Conservation (phyloP, 2,888 invertebrate genomes). For the Ariolimax columbianus region DNA sequence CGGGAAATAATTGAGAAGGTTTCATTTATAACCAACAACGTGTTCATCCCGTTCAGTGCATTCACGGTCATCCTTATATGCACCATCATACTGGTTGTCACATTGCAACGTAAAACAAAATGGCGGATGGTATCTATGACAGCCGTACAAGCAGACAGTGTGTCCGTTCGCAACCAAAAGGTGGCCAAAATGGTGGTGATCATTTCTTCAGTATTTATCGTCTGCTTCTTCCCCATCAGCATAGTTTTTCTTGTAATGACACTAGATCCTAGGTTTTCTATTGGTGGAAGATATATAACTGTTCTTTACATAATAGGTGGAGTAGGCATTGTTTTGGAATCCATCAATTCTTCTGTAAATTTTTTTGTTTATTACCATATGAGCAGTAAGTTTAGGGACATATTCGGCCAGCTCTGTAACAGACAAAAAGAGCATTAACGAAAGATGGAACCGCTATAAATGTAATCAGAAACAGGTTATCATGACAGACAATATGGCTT, state of each 20-base stretch:
- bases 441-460: no score
- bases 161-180: background rate
- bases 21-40: background rate
- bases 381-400: background rate
- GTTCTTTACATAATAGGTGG: background rate
- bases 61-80: background rate
- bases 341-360: background rate
- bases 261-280: background rate
- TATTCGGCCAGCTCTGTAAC: background rate
- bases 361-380: slow-evolving; percentile 9
- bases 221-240: background rate
- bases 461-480: no score
- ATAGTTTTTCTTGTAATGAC: background rate
- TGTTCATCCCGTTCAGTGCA: background rate
- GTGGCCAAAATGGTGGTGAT: slow-evolving; percentile 1
- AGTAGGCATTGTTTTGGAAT: background rate
- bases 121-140: background rate
- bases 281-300: background rate
- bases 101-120: background rate
- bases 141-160: background rate
- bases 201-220: background rate
- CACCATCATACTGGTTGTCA: background rate
- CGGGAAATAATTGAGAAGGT: background rate
- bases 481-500: no score
- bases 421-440: no score